Percentiles rank a stretch among this genome's conserved stretches.
Evolutionary conservation across 2,888 invertebrate genomes (phyloP).

Genomic region (Lottia scabra): DNA sequence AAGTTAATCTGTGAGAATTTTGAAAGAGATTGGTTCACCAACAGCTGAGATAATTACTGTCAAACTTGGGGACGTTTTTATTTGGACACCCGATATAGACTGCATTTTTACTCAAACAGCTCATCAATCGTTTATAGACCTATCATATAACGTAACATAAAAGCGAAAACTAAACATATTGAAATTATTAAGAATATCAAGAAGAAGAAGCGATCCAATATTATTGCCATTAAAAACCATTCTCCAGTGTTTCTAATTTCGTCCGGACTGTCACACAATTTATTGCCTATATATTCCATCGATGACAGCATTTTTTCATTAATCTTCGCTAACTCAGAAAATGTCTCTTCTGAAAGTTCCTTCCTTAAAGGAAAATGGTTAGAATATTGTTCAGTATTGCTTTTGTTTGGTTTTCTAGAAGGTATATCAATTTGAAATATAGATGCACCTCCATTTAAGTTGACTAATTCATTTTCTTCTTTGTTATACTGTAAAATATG

Average conservation of each 20-base stretch:
- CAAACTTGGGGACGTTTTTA: no score
- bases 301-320: background rate
- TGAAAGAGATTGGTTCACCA: no score
- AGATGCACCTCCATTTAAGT: background rate
- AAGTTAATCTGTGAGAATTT: no score
- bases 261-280: background rate
- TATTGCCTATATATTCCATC: background rate
- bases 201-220: conserved; percentile 33
- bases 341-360: background rate
- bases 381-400: background rate
- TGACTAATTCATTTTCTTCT: no score
- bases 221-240: conserved; percentile 31
- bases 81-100: no score
- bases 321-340: background rate
- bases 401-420: background rate
- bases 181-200: conserved; percentile 16
- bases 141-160: background rate
- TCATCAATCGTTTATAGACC: no score
- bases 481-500: no score
- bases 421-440: background rate
- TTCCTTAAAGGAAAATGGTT: background rate
- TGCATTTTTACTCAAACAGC: no score
- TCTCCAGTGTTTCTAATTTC: conserved; percentile 16
- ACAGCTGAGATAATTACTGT: no score
- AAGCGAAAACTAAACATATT: background rate